Evolutionary conservation across 2,113 vertebrate species (phyloP).

Genomic region (Pollimyrus isidori): DNA sequence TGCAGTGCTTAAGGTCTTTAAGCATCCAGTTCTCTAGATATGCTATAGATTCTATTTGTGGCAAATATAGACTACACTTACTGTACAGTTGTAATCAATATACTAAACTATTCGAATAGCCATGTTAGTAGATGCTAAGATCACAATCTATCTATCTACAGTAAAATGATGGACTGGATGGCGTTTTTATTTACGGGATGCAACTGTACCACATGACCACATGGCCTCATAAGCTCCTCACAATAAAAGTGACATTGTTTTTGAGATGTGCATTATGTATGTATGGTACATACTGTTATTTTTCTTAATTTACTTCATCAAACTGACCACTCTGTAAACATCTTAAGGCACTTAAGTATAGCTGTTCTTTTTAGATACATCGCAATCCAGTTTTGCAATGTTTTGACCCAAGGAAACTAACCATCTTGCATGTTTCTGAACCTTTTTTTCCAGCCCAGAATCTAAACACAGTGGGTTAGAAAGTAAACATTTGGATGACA

Average conservation of each 20-base stretch:
- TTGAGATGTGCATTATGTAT: not conserved
- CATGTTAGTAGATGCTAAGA: not conserved
- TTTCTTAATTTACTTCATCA: conserved; percentile 4
- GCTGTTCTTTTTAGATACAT: not conserved
- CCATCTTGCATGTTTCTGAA: not conserved
- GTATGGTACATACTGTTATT: not conserved
- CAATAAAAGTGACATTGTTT: not conserved
- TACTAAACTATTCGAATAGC: not conserved
- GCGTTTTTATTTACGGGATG: not conserved
- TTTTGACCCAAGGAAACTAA: not conserved
- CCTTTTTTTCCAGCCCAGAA: not conserved
- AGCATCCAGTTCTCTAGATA: not conserved
- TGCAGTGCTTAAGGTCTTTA: not conserved
- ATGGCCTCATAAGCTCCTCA: not conserved
- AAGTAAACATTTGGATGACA: conserved; percentile 6
- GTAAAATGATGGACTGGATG: not conserved
- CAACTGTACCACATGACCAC: not conserved
- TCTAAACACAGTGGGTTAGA: not conserved
- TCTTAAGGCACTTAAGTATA: not conserved
- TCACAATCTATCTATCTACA: not conserved
- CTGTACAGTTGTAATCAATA: not conserved
- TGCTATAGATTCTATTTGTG: not conserved
- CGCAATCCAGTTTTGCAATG: not conserved
- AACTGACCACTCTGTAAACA: not conserved
- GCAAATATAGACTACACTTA: not conserved